Percentiles rank a stretch among this genome's conserved stretches.
Conservation (phyloP, 2,888 invertebrate species). For the Falcaria lacertinaria region DNA sequence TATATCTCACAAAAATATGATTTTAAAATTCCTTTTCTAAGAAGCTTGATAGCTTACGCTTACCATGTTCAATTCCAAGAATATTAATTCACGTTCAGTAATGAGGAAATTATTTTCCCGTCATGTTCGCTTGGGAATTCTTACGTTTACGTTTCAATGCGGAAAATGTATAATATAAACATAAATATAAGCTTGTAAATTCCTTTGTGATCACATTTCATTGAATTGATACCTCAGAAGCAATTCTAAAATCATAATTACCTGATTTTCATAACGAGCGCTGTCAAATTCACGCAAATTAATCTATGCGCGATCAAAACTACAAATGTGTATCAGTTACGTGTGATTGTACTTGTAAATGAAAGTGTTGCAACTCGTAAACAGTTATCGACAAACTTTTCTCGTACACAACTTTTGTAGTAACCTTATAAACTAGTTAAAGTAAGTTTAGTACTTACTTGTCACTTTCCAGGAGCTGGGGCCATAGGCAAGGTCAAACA, state of each 20-base stretch:
- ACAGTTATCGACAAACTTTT: slow-evolving; percentile 70
- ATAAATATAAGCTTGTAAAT: neutral
- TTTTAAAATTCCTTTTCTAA: slow-evolving; percentile 34
- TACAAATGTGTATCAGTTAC: slow-evolving; percentile 14
- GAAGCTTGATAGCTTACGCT: slow-evolving; percentile 16
- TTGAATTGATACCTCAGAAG: neutral
- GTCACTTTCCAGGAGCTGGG: slow-evolving; percentile 44
- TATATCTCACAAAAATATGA: slow-evolving; percentile 27
- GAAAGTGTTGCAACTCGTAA: slow-evolving; percentile 40
- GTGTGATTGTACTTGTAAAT: slow-evolving; percentile 10
- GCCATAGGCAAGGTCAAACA: slow-evolving; percentile 54
- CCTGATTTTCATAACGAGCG: too few relatives aligned
- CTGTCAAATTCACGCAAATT: neutral
- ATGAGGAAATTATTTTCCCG: slow-evolving; percentile 3
- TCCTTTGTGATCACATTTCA: neutral
- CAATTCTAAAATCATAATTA: neutral
- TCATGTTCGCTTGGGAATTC: neutral
- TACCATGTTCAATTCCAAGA: slow-evolving; percentile 20
- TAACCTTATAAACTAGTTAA: slow-evolving; percentile 48
- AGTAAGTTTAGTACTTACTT: slow-evolving; percentile 54
- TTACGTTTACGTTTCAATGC: neutral
- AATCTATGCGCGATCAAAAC: slow-evolving; percentile 11
- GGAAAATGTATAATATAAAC: neutral
- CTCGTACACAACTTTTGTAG: slow-evolving; percentile 60
- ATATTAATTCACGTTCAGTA: slow-evolving; percentile 23